Conservation (phyloP, 2,888 invertebrate genomes). For the Griposia aprilina region DNA sequence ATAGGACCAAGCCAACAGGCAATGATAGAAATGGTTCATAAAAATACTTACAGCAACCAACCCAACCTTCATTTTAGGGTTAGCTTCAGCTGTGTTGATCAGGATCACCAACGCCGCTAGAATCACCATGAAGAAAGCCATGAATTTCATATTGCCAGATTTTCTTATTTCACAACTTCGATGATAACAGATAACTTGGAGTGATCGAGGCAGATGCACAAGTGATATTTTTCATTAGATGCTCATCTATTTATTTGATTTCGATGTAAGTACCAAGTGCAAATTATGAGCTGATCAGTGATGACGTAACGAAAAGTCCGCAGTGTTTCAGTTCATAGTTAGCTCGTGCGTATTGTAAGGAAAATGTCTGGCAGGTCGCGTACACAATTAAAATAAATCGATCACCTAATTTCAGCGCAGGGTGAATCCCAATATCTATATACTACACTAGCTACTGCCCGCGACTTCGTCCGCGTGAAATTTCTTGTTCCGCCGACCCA, state of each 20-base stretch:
- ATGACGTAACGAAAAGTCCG: constrained; percentile 24
- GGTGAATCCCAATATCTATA: constrained; percentile 13
- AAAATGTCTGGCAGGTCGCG: constrained; percentile 47
- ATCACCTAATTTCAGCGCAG: not conserved
- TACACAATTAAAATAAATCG: constrained; percentile 37
- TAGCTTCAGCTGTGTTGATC: constrained; percentile 37
- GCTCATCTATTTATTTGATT: constrained; percentile 49
- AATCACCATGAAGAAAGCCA: constrained; percentile 44
- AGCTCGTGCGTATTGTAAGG: constrained; percentile 12
- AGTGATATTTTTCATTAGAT: constrained; percentile 26
- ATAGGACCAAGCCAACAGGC: not conserved
- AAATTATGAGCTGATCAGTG: constrained; percentile 23
- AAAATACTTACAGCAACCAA: constrained; percentile 44
- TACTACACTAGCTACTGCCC: not conserved
- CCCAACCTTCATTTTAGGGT: constrained; percentile 53
- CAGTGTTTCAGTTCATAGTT: constrained; percentile 4
- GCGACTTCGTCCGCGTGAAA: no score
- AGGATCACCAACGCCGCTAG: constrained; percentile 44
- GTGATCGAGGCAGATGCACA: constrained; percentile 8
- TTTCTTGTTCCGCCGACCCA: no score
- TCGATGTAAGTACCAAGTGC: not conserved
- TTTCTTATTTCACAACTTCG: not conserved
- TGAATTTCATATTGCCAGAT: constrained; percentile 51
- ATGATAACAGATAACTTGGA: constrained; percentile 11
- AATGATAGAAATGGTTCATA: not conserved